Conservation (phyloP, 2,888 invertebrate genomes). For the Pseudococcus longispinus region DNA sequence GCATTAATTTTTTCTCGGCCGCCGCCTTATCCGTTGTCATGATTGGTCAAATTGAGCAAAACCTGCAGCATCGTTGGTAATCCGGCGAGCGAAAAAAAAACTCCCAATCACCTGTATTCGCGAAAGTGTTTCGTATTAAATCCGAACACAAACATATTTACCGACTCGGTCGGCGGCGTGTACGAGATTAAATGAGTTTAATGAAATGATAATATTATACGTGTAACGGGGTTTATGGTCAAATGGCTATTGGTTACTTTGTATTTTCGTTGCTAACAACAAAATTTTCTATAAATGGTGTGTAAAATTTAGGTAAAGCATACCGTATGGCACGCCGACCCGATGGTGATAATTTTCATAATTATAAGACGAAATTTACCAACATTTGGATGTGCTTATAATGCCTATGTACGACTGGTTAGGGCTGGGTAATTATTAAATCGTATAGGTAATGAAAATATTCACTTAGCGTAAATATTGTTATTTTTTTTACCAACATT, state of each 20-base stretch:
- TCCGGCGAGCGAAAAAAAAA: neutral
- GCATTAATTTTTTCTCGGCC: slow-evolving; percentile 37
- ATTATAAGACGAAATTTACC: neutral
- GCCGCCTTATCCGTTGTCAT: slow-evolving; percentile 9
- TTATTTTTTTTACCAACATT: neutral
- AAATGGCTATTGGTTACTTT: slow-evolving; percentile 13
- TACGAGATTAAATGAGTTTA: neutral
- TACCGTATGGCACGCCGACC: neutral
- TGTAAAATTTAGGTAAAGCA: neutral
- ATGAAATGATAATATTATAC: slow-evolving; percentile 34
- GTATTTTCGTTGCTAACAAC: slow-evolving; percentile 51
- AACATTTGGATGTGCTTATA: neutral
- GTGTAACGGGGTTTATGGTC: neutral
- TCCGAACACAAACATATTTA: neutral
- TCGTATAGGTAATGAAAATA: neutral
- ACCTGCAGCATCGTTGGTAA: neutral
- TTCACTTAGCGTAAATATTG: neutral
- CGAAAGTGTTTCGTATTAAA: neutral
- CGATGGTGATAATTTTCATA: neutral
- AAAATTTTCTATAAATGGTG: slow-evolving; percentile 14
- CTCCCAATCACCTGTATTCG: neutral
- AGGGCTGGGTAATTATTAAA: neutral
- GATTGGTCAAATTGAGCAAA: neutral
- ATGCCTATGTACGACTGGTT: neutral
- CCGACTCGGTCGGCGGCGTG: neutral